Evolutionary conservation across 2,113 vertebrate genomes (phyloP), one percentile per base, ranked within the genome.

Genomic region (Triplophysa rosa): DNA sequence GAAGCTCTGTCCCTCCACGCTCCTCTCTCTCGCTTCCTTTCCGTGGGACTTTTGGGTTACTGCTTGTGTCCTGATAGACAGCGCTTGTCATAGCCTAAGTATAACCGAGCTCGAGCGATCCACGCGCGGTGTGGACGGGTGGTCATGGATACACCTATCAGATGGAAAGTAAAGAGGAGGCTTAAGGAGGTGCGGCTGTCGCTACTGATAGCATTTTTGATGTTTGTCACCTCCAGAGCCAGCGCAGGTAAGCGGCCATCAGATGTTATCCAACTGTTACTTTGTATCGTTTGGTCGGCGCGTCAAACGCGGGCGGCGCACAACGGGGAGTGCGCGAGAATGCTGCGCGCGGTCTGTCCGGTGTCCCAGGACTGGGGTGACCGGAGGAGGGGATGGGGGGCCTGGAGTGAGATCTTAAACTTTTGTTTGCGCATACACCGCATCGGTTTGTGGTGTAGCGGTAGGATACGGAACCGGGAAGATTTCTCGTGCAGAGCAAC

Each of bases 111-210:
- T 80, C 89, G 85, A 66, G 86, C 87, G 85, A 58, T 89, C 89
- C 89, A 67, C 89, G 81, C 86, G 80, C 84, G 80, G 91, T 89
- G 91, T 87, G 92, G 90, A 93, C 90, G 83, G 87, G 89, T 89
- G 88, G 90, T 85, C 91, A 94, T 94, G 93, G 93, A 94, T 91
- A 93, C 89, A 87, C 91, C 88, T 89, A 93, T 93, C 87, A 92
- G 90, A 90, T 93, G 93, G 93, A 94, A 93, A 93, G 92, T 92
- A 90, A 94, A 94, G 92, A 89, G 91, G 91, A 90, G 89, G 90
- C 90, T 93, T 91, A 92, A 90, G 87, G 90, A 92, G 87, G 82
- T 86, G 82, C 91, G 87, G 70, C 84, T 93, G 84, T 87, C 88
- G 61, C 24, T 76, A 85, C 80, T 93, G 84, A 87, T 87, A 82